Base-by-base conservation (phyloP, 2,888 invertebrate species). In the Glyphotaelius pellucidus region DNA sequence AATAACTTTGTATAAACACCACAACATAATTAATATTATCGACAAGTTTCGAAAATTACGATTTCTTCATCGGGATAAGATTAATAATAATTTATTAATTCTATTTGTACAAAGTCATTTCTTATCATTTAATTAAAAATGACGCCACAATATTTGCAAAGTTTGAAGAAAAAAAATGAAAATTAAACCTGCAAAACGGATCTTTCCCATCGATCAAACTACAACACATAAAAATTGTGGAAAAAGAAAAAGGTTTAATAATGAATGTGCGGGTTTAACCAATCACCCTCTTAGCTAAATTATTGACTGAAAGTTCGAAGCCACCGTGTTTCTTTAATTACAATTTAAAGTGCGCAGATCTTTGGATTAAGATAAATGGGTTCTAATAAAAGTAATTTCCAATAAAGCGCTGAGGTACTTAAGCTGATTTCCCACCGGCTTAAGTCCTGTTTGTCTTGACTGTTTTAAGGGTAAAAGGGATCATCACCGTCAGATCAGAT, bases 381-480 rank as follows among this genome's bases (percentile, higher is more conserved):
- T n/a, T 67, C 67, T 67, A 67, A 67, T 67, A 67, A 67, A 67
- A 67, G 67, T 67, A n/a, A 67, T 67, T 67, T 67, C 67, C 25
- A 67, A 67, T 67, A 67, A 67, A 67, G 67, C 67, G 25, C 67
- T n/a, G 67, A 67, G 67, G 67, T 67, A 67, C 67, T 67, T 67
- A 67, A 67, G 67, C 67, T 67, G 67, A 67, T 67, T 67, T 67
- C 67, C 25, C 67, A 2, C 25, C 67, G 67, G 67, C 67, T 25
- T 67, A 67, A 67, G 67, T 67, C 25, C 67, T 67, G 67, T 67
- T 67, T 67, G 67, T 67, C 67, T 35, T 83, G 83, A 19, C 38
- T 83, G 83, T 83, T 38, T 83, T 83, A 83, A 83, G 83, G 32
- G 83, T 83, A 83, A 83, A 83, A 83, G 83, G 38, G 85, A 86